Percentiles rank a stretch among this genome's conserved stretches.
Conservation (phyloP, 2,797 vertebrate genomes). For the Dryobates pubescens region DNA sequence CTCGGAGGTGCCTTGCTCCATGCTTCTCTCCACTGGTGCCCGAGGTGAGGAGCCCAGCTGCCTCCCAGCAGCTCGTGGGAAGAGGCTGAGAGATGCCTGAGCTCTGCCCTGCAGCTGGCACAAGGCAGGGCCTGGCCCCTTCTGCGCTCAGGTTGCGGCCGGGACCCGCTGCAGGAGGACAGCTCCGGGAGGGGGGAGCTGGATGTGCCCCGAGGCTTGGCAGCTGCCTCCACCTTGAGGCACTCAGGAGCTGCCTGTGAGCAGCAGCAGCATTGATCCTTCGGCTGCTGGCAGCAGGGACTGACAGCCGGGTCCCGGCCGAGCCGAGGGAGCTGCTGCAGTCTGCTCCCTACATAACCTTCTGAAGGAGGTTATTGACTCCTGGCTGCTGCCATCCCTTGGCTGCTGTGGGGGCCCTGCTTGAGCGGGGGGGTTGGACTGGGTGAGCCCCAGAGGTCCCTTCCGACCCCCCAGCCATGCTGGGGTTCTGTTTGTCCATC, state of each 20-base stretch:
- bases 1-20: background rate
- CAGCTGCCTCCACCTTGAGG: background rate
- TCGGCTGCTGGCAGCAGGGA: background rate
- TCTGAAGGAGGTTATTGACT: background rate
- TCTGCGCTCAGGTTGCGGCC: background rate
- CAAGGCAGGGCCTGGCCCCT: no score
- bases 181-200: rapidly evolving
- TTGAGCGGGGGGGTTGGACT: background rate
- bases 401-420: background rate
- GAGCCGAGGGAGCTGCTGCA: background rate
- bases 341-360: background rate
- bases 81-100: rapidly evolving
- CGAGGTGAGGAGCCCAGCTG: rapidly evolving
- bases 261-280: background rate
- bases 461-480: background rate
- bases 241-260: background rate
- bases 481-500: background rate
- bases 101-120: background rate
- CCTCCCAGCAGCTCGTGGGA: background rate
- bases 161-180: background rate
- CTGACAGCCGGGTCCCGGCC: background rate
- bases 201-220: background rate
- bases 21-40: background rate
- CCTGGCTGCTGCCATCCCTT: background rate
- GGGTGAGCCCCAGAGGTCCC: background rate